A percentile compares a stretch with the other conserved stretches of the same genome.
Evolutionary conservation across 2,888 invertebrate species (phyloP).

Genomic region (Dasypogon diadema): DNA sequence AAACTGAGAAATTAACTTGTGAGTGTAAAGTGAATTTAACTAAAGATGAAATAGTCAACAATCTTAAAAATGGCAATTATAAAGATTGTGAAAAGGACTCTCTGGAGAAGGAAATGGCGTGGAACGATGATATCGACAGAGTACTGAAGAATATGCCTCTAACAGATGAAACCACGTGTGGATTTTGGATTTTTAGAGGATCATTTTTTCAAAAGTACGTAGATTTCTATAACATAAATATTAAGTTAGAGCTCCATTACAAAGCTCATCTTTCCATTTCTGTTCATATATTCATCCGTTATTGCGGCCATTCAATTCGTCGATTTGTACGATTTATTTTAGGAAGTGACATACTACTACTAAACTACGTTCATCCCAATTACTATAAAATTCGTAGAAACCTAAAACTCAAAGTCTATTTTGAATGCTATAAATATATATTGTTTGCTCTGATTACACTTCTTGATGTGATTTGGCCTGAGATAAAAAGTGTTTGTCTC

Average conservation of each 20-base stretch:
- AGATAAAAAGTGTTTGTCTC: no score
- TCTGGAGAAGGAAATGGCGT: slow-evolving; percentile 55
- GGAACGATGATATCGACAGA: slow-evolving; percentile 69
- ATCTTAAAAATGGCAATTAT: slow-evolving; percentile 57
- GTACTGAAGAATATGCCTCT: slow-evolving; percentile 70
- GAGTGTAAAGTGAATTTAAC: slow-evolving; percentile 22
- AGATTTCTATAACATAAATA: neutral
- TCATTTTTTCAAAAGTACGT: slow-evolving; percentile 73
- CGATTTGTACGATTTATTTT: no score
- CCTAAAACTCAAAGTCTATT: no score
- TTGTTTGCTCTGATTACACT: no score
- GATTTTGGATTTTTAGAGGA: slow-evolving; percentile 74
- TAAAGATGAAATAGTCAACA: slow-evolving; percentile 18
- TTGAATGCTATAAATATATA: no score
- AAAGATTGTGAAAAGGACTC: slow-evolving; percentile 57
- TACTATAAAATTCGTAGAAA: no score
- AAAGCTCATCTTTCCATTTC: no score
- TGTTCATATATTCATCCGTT: no score
- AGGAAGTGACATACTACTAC: no score
- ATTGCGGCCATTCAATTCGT: no score
- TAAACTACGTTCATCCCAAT: no score
- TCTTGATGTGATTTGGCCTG: no score
- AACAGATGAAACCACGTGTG: slow-evolving; percentile 76
- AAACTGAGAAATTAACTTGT: slow-evolving; percentile 48
- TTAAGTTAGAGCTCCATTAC: neutral